Evolutionary conservation across 2,797 vertebrate species (phyloP).

Genomic region (Hydrolagus colliei): DNA sequence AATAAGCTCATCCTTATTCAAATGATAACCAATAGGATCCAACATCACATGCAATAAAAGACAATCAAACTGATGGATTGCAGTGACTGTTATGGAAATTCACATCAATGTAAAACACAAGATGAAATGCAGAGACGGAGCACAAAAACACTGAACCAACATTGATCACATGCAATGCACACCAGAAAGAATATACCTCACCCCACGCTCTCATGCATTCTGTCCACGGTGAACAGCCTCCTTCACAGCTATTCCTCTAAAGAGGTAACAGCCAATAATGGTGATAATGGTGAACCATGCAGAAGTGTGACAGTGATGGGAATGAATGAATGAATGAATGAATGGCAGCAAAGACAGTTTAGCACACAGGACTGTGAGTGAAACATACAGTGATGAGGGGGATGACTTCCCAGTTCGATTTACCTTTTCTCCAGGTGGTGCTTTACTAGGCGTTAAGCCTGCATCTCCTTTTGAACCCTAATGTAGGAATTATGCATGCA

Average conservation of each 20-base stretch:
- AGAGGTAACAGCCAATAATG: neutral
- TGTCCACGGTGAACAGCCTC: neutral
- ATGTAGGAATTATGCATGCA: conserved; percentile 29
- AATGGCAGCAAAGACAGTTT: neutral
- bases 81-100: neutral
- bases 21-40: neutral
- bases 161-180: neutral
- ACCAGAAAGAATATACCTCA: neutral
- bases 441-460: conserved; percentile 79
- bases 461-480: conserved; percentile 90
- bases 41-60: neutral
- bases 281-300: neutral
- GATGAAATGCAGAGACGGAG: neutral
- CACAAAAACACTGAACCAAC: neutral
- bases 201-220: neutral
- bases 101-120: neutral
- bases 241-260: neutral
- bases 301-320: neutral
- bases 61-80: neutral
- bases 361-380: neutral
- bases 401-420: conserved; percentile 34
- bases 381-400: neutral
- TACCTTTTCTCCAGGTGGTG: conserved; percentile 78
- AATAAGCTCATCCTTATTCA: too few species aligned
- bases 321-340: too few species aligned